A percentile compares a stretch with the other conserved stretches of the same genome.
These are phyloP conservation scores for Tenualosa ilisha DNA, from an alignment of 2,797 vertebrate genomes.

Conservation along the genomic window DNA sequence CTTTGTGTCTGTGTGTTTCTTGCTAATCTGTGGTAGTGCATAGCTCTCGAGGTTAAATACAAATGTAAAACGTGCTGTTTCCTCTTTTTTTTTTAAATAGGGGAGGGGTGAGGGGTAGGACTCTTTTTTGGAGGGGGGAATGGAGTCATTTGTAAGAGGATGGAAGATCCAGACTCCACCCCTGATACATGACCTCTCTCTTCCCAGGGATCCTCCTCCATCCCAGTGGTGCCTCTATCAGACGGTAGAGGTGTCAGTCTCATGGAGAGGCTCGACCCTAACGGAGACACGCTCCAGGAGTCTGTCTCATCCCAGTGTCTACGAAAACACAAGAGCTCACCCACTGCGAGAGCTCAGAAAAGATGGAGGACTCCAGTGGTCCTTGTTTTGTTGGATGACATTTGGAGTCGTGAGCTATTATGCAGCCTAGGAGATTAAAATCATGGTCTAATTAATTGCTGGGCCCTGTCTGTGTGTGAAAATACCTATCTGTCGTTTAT, in stretches of 20 bases:
- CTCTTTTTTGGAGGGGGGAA: constrained; percentile 35
- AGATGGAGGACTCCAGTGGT: not conserved
- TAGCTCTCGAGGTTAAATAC: constrained; percentile 54
- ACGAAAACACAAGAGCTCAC: not conserved
- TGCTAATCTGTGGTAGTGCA: constrained; percentile 57
- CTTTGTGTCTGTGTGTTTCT: constrained; percentile 46
- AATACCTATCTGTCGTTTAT: not conserved
- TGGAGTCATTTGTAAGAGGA: constrained; percentile 41
- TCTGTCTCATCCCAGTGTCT: not conserved
- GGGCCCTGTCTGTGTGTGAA: not conserved
- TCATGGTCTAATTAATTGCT: not conserved
- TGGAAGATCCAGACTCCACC: constrained; percentile 26
- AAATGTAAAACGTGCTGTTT: constrained; percentile 43
- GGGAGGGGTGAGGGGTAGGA: constrained; percentile 25
- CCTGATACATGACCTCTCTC: not conserved
- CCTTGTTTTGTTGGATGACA: not conserved
- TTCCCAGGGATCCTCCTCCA: not conserved
- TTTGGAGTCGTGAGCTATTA: not conserved
- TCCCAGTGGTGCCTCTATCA: not conserved
- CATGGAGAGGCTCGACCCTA: not conserved
- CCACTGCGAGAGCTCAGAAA: not conserved
- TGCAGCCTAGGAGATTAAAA: not conserved
- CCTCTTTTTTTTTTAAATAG: not conserved
- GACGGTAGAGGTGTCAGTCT: constrained; percentile 15
- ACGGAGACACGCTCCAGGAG: not conserved